Percentiles rank a stretch among this genome's conserved stretches.
Evolutionary conservation across 1,140 invertebrate genomes (phyloP).

Genomic region (Odontomachus brunneus): DNA sequence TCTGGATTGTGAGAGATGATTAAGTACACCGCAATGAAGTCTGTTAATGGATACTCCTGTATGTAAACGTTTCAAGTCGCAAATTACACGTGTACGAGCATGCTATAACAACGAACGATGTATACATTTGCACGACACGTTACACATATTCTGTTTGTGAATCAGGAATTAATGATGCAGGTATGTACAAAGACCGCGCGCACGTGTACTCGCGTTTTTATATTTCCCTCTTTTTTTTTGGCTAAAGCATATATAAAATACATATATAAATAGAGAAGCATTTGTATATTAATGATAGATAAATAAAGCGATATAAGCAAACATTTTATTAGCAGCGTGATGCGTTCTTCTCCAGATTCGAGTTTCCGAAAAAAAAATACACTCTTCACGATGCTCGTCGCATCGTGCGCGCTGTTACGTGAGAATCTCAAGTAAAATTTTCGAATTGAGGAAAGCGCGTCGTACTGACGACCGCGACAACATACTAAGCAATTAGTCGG

Average conservation of each 20-base stretch:
- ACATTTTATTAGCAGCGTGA: conserved; percentile 63
- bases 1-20: background rate
- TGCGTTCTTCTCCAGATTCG: conserved; percentile 35
- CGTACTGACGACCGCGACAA: too few species aligned
- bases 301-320: conserved; percentile 56
- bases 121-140: conserved; percentile 1
- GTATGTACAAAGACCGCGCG: conserved; percentile 4
- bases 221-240: background rate
- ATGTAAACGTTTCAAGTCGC: conserved; percentile 11
- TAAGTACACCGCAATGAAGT: background rate
- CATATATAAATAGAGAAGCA: background rate
- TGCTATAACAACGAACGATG: background rate
- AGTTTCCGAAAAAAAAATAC: conserved; percentile 50
- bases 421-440: conserved; percentile 11
- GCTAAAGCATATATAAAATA: conserved; percentile 8
- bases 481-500: too few species aligned
- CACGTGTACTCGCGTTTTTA: conserved; percentile 7
- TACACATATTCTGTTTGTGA: conserved; percentile 4
- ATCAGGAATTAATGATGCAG: too few species aligned
- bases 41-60: conserved; percentile 24
- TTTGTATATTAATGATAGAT: conserved; percentile 54
- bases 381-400: conserved; percentile 2
- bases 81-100: conserved; percentile 34
- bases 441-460: too few species aligned
- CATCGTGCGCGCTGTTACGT: conserved; percentile 9